Evolutionary conservation across 1,140 invertebrate species (phyloP).

Genomic region (Neodiprion fabricii): DNA sequence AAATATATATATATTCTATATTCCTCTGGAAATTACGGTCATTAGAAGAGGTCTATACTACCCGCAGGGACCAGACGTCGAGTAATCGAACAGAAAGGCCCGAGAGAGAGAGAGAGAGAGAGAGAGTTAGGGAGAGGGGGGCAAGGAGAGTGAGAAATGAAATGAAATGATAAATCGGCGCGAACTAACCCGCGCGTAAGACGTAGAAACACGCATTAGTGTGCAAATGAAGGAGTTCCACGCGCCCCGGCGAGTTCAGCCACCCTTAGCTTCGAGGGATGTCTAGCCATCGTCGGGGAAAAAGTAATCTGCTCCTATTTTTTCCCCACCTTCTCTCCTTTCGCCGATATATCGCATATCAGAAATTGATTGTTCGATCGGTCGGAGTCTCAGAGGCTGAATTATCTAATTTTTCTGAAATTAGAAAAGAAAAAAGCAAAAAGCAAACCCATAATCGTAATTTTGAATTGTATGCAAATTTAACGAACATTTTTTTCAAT

Average conservation of each 20-base stretch:
- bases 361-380: no score
- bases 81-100: neutral
- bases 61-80: neutral
- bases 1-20: neutral
- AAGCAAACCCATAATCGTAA: no score
- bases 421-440: no score
- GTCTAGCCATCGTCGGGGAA: constrained; percentile 5
- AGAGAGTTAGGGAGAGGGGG: neutral
- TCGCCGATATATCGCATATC: no score
- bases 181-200: neutral
- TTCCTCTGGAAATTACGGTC: constrained; percentile 16
- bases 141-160: constrained; percentile 12
- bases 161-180: constrained; percentile 47
- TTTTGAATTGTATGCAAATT: no score
- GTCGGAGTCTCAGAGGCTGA: no score
- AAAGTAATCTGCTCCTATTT: constrained; percentile 5
- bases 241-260: neutral
- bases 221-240: constrained; percentile 46
- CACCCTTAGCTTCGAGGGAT: neutral
- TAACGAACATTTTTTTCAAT: no score
- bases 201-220: constrained; percentile 35
- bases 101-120: no score
- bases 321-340: no score
- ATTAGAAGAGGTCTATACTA: neutral
- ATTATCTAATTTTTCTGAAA: no score